These are phyloP conservation scores for Alsophila aescularia DNA, from an alignment of 2,888 invertebrate species.

Conservation along the genomic window DNA sequence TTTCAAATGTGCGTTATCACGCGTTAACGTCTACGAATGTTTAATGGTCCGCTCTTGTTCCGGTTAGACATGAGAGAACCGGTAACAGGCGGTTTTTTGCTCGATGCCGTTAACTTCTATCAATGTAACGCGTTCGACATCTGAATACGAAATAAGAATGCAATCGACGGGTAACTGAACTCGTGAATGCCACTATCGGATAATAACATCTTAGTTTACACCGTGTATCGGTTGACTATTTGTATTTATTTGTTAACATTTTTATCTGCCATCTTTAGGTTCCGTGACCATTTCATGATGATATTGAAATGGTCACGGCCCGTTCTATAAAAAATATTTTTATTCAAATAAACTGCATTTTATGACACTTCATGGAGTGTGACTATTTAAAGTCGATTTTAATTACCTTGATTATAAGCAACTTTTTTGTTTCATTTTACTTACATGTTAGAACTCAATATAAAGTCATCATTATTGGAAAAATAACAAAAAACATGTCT, in stretches of 20 bases:
- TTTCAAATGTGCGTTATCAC: slow-evolving; percentile 55
- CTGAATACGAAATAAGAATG: slow-evolving; percentile 65
- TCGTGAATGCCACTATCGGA: slow-evolving; percentile 47
- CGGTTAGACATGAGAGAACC: slow-evolving; percentile 61
- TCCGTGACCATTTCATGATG: too few relatives aligned
- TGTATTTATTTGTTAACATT: slow-evolving; percentile 28
- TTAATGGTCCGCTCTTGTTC: slow-evolving; percentile 60
- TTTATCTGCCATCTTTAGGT: slow-evolving; percentile 11
- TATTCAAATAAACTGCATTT: too few relatives aligned
- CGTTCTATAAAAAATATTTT: too few relatives aligned
- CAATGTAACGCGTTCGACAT: slow-evolving; percentile 59
- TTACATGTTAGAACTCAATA: too few relatives aligned
- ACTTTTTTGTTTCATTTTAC: too few relatives aligned
- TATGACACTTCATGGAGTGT: too few relatives aligned
- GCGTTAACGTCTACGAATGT: slow-evolving; percentile 57
- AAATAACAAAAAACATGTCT: too few relatives aligned
- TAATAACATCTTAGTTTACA: slow-evolving; percentile 44
- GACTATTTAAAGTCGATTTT: too few relatives aligned
- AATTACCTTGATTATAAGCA: too few relatives aligned
- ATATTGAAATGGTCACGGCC: too few relatives aligned
- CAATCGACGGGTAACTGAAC: slow-evolving; percentile 55
- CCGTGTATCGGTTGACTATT: slow-evolving; percentile 39
- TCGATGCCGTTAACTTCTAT: slow-evolving; percentile 62
- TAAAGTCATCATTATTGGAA: too few relatives aligned
- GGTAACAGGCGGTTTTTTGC: slow-evolving; percentile 66